A percentile compares a stretch with the other conserved stretches of the same genome.
Evolutionary conservation across 2,797 vertebrate species (phyloP).

Genomic region (Holocentrus rufus): DNA sequence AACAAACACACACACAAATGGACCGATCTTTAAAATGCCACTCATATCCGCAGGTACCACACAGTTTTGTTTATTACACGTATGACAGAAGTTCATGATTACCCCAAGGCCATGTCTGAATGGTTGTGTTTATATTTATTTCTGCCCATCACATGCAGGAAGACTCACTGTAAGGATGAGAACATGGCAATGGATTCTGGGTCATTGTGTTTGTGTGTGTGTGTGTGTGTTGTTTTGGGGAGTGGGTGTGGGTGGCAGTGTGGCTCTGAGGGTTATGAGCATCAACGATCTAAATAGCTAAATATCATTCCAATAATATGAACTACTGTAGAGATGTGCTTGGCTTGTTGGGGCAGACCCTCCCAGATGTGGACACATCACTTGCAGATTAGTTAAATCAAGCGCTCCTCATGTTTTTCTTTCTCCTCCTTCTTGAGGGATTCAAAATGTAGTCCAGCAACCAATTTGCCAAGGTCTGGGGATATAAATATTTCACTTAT

Average conservation of each 20-base stretch:
- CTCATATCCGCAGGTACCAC: slow-evolving; percentile 48
- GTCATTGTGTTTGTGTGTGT: not conserved
- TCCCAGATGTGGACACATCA: slow-evolving; percentile 9
- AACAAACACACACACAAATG: not conserved
- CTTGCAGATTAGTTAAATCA: slow-evolving; percentile 1
- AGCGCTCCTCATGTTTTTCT: slow-evolving; percentile 19
- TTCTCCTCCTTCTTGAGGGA: slow-evolving; percentile 28
- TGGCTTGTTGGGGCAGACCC: not conserved
- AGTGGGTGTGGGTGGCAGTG: not conserved
- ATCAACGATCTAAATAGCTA: slow-evolving; percentile 7
- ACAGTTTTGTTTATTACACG: slow-evolving; percentile 47
- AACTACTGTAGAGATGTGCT: not conserved
- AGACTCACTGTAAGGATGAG: slow-evolving; percentile 27
- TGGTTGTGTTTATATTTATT: slow-evolving; percentile 45
- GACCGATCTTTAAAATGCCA: slow-evolving; percentile 51
- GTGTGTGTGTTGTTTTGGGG: slow-evolving; percentile 10
- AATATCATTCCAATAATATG: slow-evolving; percentile 1
- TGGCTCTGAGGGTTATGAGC: slow-evolving; percentile 6
- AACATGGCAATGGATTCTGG: slow-evolving; percentile 46
- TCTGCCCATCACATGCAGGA: slow-evolving; percentile 16
- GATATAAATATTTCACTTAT: slow-evolving; percentile 74
- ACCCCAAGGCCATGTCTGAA: slow-evolving; percentile 46
- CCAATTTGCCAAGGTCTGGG: slow-evolving; percentile 54
- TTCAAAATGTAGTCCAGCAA: slow-evolving; percentile 56
- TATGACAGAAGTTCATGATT: slow-evolving; percentile 62